These are phyloP conservation scores for Xiphophorus hellerii DNA, from an alignment of 2,113 vertebrate species.

Conservation along the genomic window DNA sequence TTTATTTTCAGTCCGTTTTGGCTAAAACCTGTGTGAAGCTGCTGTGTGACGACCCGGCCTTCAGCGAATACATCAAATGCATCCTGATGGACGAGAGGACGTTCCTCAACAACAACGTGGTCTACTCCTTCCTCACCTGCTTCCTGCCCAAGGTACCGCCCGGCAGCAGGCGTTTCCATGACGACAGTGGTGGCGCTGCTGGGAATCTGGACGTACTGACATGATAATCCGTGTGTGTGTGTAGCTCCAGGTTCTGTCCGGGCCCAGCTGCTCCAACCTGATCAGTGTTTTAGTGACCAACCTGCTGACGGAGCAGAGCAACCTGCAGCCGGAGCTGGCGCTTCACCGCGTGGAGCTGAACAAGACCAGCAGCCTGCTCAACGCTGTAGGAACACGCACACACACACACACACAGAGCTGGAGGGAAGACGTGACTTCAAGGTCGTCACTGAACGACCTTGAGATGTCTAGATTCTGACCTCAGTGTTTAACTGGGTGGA, in stretches of 20 bases:
- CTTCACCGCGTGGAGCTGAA: slow-evolving; percentile 90
- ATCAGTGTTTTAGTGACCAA: slow-evolving; percentile 92
- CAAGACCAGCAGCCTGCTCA: slow-evolving; percentile 94
- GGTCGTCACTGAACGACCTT: no score
- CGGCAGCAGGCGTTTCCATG: background rate
- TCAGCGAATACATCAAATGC: slow-evolving; percentile 97
- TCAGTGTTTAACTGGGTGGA: no score
- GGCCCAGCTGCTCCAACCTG: slow-evolving; percentile 93
- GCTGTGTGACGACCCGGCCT: slow-evolving; percentile 95
- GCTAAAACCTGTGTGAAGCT: slow-evolving; percentile 97
- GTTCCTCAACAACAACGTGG: slow-evolving; percentile 94
- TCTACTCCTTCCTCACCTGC: slow-evolving; percentile 95
- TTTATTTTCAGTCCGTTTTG: slow-evolving; percentile 83
- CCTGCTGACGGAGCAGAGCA: slow-evolving; percentile 94
- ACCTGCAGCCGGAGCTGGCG: slow-evolving; percentile 89
- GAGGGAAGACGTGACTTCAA: no score
- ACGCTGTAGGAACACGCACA: slow-evolving; percentile 85
- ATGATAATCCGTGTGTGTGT: background rate
- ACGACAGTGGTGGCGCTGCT: background rate
- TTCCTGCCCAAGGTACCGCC: slow-evolving; percentile 91
- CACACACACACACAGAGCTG: background rate
- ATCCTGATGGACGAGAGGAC: slow-evolving; percentile 97
- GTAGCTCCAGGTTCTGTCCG: slow-evolving; percentile 96
- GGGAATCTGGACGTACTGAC: background rate
- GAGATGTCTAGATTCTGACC: no score